A percentile compares a stretch with the other conserved stretches of the same genome.
Evolutionary conservation across 2,888 invertebrate genomes (phyloP).

Genomic region (Meteorus colon): DNA sequence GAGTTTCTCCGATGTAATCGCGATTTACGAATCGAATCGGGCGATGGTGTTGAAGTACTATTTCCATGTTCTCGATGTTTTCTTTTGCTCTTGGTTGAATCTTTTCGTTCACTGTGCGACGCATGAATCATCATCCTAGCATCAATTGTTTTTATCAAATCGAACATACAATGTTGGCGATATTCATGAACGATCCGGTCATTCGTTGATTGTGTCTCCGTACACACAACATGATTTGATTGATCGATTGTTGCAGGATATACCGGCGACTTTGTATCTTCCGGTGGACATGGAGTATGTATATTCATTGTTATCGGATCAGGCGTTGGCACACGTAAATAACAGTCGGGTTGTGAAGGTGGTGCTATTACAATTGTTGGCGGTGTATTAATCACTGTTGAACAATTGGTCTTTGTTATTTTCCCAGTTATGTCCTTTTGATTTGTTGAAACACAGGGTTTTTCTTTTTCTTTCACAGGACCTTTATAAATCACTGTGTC

Average conservation of each 20-base stretch:
- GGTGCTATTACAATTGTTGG: constrained; percentile 47
- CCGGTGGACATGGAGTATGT: constrained; percentile 53
- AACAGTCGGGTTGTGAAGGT: constrained; percentile 45
- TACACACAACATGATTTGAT: constrained; percentile 35
- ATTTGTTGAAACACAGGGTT: neutral
- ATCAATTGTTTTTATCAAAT: constrained; percentile 68
- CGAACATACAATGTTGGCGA: constrained; percentile 62
- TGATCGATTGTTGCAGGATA: constrained; percentile 24
- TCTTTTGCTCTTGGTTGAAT: constrained; percentile 53
- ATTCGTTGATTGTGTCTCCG: constrained; percentile 42
- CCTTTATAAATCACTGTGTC: constrained; percentile 67
- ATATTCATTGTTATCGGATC: constrained; percentile 56
- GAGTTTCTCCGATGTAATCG: constrained; percentile 50
- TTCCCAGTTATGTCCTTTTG: constrained; percentile 31
- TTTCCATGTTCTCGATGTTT: constrained; percentile 49
- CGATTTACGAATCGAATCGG: constrained; percentile 54
- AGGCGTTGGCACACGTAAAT: constrained; percentile 54
- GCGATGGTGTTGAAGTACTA: constrained; percentile 57
- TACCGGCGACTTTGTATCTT: constrained; percentile 42
- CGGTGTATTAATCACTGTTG: constrained; percentile 20
- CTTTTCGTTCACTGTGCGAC: constrained; percentile 51
- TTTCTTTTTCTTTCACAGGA: constrained; percentile 51
- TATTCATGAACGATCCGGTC: constrained; percentile 56
- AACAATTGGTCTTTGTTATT: constrained; percentile 4
- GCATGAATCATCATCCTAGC: constrained; percentile 64